These are phyloP conservation scores for Xiphophorus hellerii DNA, from an alignment of 2,113 vertebrate genomes.

Conservation along the genomic window DNA sequence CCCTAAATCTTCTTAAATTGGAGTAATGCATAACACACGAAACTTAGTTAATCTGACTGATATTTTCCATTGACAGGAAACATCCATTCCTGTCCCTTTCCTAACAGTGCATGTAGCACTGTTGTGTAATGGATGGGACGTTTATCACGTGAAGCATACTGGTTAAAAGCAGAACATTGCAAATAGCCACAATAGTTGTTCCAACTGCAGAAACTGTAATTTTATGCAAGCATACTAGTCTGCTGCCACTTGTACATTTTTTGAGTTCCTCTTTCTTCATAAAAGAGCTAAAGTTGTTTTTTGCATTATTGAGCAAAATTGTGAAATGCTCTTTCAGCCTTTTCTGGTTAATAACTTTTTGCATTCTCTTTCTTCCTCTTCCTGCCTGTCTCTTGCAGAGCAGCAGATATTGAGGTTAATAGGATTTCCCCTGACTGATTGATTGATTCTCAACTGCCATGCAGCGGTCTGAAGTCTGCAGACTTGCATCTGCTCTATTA, in stretches of 20 bases:
- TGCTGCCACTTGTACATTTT: neutral
- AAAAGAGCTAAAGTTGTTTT: neutral
- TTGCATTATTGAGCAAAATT: neutral
- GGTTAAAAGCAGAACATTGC: conserved; percentile 5
- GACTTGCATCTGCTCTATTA: conserved; percentile 27
- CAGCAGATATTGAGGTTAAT: conserved; percentile 40
- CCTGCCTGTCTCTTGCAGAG: conserved; percentile 17
- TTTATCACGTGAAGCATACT: neutral
- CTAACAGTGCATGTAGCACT: neutral
- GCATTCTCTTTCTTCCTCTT: conserved; percentile 6
- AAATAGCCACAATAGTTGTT: neutral
- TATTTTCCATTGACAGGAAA: neutral
- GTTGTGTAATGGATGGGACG: neutral
- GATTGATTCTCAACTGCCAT: conserved; percentile 46
- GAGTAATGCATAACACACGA: neutral
- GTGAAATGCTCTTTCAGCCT: neutral
- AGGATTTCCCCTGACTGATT: conserved; percentile 65
- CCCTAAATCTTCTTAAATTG: neutral
- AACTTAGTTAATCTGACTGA: conserved; percentile 3
- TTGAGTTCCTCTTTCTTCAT: neutral
- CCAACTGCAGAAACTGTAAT: neutral
- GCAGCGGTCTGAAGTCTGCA: neutral
- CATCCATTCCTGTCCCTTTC: too few species aligned
- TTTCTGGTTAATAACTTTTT: conserved; percentile 7
- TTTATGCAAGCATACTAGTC: neutral